Base-by-base conservation (phyloP, 2,888 invertebrate species). In the Operophtera brumata region DNA sequence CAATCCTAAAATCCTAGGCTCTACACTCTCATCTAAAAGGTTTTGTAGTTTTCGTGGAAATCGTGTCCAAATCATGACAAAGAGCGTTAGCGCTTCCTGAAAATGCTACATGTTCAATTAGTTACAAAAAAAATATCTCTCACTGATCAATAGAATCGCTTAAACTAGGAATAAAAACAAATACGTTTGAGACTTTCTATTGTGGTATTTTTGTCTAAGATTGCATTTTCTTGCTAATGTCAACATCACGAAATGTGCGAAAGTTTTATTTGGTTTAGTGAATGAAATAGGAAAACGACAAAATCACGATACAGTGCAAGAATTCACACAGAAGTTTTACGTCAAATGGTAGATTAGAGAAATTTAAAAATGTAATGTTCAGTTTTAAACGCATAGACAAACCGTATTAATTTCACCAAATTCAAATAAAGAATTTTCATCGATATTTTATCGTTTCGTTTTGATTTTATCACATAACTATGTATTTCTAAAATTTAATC, bases 191-290 rank as follows among this genome's bases (percentile, higher is more conserved):
- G 8, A 57, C 61, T 64, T 64, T 64, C 64, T 61, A 59, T 43
- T 52, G 50, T 48, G 13, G 26, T 48, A 35, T 47, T 57, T 57
- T 36, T 60, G 60, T 61, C 52, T 50, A 52, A 47, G 39, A 57
- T 54, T 43, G 51, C 52, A 52, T 55, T 59, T 54, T 57, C 49
- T 54, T 54, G 56, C 40, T 39, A 57, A 34, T 57, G 51, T 61
- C 54, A 61, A 53, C 48, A 47, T 51, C 36, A 39, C 48, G 47
- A 47, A 49, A 42, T 43, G 46, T 44, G 53, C 45, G 44, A 54
- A 51, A 47, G 36, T 36, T 57, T 37, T 52, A 42, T 55, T 59
- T 55, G n/a, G 20, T 55, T 53, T 48, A 44, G 32, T 54, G 40
- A 41, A 48, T 39, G 42, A 14, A 44, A 39, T 32, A 46, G 47